Percentiles rank a stretch among this genome's conserved stretches.
Evolutionary conservation across 2,797 vertebrate species (phyloP).

Genomic region (Sebastes miniatus): DNA sequence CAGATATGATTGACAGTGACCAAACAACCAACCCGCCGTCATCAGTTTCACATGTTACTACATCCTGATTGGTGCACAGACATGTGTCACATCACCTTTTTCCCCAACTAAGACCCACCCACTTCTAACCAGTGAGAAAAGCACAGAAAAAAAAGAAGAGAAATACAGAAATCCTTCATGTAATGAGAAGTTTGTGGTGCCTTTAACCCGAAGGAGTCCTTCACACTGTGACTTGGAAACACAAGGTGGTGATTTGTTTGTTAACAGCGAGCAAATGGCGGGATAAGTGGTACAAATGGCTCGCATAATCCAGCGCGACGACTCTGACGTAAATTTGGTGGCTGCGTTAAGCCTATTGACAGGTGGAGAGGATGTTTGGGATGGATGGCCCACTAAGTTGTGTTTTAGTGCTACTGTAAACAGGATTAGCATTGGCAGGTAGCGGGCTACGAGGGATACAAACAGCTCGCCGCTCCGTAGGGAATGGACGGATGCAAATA

Average conservation of each 20-base stretch:
- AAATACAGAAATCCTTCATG: neutral
- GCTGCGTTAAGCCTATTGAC: slow-evolving; percentile 69
- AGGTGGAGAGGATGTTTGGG: slow-evolving; percentile 55
- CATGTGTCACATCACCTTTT: neutral
- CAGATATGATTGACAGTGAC: neutral
- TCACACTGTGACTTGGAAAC: neutral
- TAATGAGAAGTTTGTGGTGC: neutral
- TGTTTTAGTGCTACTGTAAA: slow-evolving; percentile 77
- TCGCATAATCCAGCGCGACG: slow-evolving; percentile 36
- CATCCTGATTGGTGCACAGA: neutral
- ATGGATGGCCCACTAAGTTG: slow-evolving; percentile 71
- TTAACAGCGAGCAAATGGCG: neutral
- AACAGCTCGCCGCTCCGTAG: slow-evolving; percentile 56
- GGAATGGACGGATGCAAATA: slow-evolving; percentile 69
- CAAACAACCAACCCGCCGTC: neutral
- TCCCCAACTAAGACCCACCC: neutral
- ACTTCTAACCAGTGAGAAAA: neutral
- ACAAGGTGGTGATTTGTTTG: slow-evolving; percentile 31
- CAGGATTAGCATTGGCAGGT: slow-evolving; percentile 81
- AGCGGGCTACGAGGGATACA: slow-evolving; percentile 62
- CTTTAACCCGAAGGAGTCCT: neutral
- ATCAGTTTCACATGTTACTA: neutral
- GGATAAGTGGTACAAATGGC: slow-evolving; percentile 53
- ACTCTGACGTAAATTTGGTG: slow-evolving; percentile 56
- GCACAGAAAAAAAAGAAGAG: neutral